Conservation (phyloP, 2,888 invertebrate genomes). For the Sylvicola cinctus region DNA sequence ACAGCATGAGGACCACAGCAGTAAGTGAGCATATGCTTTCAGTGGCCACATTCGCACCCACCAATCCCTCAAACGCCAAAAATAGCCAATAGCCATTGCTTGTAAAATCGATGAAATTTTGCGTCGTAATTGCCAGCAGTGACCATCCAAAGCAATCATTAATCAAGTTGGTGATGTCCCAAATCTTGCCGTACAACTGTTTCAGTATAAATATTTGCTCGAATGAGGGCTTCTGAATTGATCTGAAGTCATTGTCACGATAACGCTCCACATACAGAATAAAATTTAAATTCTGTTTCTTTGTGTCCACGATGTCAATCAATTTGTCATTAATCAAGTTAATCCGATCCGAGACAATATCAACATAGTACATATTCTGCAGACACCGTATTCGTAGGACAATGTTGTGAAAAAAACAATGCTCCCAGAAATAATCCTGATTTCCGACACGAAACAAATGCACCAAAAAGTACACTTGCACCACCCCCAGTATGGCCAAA, state of each 20-base stretch:
- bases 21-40: constrained; percentile 11
- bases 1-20: constrained; percentile 11
- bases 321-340: constrained; percentile 8
- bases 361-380: constrained; percentile 11
- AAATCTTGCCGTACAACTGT: constrained; percentile 15
- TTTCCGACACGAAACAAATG: not conserved
- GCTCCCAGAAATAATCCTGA: constrained; percentile 2
- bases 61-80: constrained; percentile 8
- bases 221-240: constrained; percentile 2
- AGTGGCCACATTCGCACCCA: constrained; percentile 1
- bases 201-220: constrained; percentile 15
- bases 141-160: constrained; percentile 22
- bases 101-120: constrained; percentile 18
- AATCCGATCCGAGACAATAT: constrained; percentile 7
- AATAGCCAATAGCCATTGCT: constrained; percentile 18
- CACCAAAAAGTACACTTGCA: constrained; percentile 4
- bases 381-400: constrained; percentile 12
- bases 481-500: not conserved
- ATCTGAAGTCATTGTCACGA: constrained; percentile 1
- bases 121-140: constrained; percentile 14
- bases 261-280: not conserved
- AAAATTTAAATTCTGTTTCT: constrained; percentile 1
- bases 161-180: constrained; percentile 11
- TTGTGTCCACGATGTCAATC: constrained; percentile 8
- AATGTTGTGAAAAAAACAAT: constrained; percentile 2